These are phyloP conservation scores for Macrosteles quadrilineatus DNA, from an alignment of 1,140 invertebrate species.

Conservation along the genomic window DNA sequence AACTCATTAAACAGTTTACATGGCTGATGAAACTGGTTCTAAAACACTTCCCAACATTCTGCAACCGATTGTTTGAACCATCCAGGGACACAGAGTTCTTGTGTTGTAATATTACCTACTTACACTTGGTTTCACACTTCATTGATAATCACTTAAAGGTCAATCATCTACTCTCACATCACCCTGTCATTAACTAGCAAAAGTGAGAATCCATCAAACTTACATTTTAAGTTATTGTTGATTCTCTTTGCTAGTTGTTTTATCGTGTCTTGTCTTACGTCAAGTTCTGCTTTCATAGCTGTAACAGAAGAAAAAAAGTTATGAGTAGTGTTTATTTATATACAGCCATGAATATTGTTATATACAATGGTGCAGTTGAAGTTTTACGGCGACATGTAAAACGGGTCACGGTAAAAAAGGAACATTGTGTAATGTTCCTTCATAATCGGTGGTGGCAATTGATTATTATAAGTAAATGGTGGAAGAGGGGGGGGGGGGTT, in stretches of 20 bases:
- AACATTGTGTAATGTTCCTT: no score
- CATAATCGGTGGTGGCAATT: no score
- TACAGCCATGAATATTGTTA: no score
- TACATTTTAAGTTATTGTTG: slow-evolving; percentile 41
- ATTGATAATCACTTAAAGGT: neutral
- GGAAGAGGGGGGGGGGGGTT: no score
- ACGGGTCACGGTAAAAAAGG: no score
- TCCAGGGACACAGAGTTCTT: neutral
- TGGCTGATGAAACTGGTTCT: neutral
- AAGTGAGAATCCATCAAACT: no score
- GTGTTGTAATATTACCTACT: no score
- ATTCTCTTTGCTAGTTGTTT: slow-evolving; percentile 42
- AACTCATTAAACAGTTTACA: no score
- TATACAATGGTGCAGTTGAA: no score
- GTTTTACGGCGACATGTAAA: no score
- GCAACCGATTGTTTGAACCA: neutral
- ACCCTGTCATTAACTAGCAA: no score
- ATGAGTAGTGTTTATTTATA: neutral
- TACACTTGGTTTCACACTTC: neutral
- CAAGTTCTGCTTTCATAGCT: slow-evolving; percentile 41
- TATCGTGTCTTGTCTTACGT: slow-evolving; percentile 37
- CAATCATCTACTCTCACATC: neutral
- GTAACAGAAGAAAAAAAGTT: slow-evolving; percentile 28
- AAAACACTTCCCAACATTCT: neutral
- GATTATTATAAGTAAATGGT: no score